Evolutionary conservation across 2,113 vertebrate species (phyloP).

Genomic region (Poicephalus gulielmi): DNA sequence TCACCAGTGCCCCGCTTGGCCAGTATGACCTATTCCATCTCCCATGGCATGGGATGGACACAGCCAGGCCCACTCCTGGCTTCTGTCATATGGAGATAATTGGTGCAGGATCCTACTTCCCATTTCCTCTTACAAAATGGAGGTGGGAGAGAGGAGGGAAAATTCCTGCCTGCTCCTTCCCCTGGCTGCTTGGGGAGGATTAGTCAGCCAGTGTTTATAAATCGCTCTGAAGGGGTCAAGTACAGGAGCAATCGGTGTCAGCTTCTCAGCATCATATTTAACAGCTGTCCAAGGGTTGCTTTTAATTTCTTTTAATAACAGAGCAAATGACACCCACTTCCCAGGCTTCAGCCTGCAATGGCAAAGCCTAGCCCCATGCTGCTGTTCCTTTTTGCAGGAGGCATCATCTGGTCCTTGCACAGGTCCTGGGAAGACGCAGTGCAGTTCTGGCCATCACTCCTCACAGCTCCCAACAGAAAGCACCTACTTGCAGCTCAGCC

Average conservation of each 20-base stretch:
- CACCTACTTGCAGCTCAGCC: background rate
- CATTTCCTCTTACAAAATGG: background rate
- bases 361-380: background rate
- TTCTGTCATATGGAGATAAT: background rate
- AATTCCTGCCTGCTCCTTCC: background rate
- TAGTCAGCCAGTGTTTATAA: conserved; percentile 1
- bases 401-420: fast-evolving
- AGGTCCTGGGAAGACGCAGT: background rate
- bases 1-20: background rate
- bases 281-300: background rate
- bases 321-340: background rate
- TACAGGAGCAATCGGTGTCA: background rate
- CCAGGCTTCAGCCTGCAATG: background rate
- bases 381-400: fast-evolving
- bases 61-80: background rate
- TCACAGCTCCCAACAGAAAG: background rate
- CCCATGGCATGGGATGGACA: background rate
- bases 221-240: background rate
- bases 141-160: background rate
- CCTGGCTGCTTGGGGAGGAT: background rate
- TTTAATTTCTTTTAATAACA: background rate
- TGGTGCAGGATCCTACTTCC: background rate
- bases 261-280: background rate
- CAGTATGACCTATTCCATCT: fast-evolving
- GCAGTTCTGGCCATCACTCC: background rate